A percentile compares a stretch with the other conserved stretches of the same genome.
phyloP scores from a whole-genome alignment of 2,888 invertebrate species.

The Lepidochrysops patricia region DNA sequence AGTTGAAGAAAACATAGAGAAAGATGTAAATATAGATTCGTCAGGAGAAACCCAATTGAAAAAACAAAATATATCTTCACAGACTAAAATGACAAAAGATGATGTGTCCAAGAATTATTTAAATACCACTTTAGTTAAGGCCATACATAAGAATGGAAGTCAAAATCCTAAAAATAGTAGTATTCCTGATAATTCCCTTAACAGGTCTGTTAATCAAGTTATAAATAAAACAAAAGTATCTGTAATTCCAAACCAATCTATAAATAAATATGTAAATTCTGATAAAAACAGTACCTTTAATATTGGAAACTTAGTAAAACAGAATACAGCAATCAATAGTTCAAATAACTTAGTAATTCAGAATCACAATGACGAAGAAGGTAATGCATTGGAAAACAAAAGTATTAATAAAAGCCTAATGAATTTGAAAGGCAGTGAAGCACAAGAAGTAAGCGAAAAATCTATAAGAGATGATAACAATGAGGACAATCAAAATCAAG shows the following conservation, averaged over 20 bases:
- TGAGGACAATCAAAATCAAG: background rate
- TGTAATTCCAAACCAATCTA: background rate
- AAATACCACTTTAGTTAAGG: background rate
- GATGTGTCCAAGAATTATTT: background rate
- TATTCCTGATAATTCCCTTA: background rate
- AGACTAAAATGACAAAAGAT: background rate
- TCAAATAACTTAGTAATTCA: conserved; percentile 19
- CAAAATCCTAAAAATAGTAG: background rate
- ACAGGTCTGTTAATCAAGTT: background rate
- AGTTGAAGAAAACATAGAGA: conserved; percentile 16
- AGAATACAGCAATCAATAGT: conserved; percentile 17
- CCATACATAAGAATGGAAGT: background rate
- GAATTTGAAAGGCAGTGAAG: background rate
- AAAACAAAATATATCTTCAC: background rate
- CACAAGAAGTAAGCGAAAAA: conserved; percentile 14
- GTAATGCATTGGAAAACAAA: conserved; percentile 22
- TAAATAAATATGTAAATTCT: background rate
- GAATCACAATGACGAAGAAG: conserved; percentile 11
- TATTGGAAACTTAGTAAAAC: background rate
- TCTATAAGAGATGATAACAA: background rate
- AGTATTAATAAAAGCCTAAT: background rate
- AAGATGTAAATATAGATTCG: background rate
- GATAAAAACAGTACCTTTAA: background rate
- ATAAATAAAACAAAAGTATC: background rate
- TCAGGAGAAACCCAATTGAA: background rate